Evolutionary conservation across 2,113 vertebrate species (phyloP), one percentile per base, ranked within the genome.

Genomic region (Engraulis encrasicolus): DNA sequence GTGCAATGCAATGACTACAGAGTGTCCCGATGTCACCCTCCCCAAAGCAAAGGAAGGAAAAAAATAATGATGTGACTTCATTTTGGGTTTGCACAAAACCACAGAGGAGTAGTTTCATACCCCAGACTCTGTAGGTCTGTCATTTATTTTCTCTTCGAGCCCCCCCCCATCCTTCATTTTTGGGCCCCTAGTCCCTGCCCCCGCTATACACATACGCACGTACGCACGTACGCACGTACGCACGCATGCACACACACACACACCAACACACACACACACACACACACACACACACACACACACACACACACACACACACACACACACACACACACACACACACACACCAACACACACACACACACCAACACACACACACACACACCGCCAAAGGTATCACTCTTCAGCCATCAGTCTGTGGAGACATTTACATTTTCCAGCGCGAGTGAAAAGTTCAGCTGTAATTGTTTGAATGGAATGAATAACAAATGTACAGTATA

Each of bases 401-500:
- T 34, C 11, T 74, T 34, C 27, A 74, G 27, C 27, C 23, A 15
- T 74, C 31, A 34, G n/a, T 15, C 66, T 74, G 66, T 18, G 27
- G 14, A 74, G 66, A 74, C 58, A 45, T 31, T 27, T 27, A 58
- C 6, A 66, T 66, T n/a, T 61, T 23, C 66, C 27, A 74, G 27
- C 31, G 18, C 66, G 17, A 31, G 15, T 17, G 18, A 17, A 34
- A 82, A 86, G 58, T 66, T 17, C 49, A 78, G 20, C 14, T 18
- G 77, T 6, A 23, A 61, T 61, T 52, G 18, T 87, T 78, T 52
- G 82, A 81, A 85, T 87, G 82, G 81, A 54, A 20, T 38, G 50
- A n/a, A 82, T 83, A 87, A 85, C 81, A 83, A 79, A 81, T 85
- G 79, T 81, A 77, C 74, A 83, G 79, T 81, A 77, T 79, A 83